Evolutionary conservation across 2,797 vertebrate species (phyloP).

Genomic region (Aeoliscus strigatus): DNA sequence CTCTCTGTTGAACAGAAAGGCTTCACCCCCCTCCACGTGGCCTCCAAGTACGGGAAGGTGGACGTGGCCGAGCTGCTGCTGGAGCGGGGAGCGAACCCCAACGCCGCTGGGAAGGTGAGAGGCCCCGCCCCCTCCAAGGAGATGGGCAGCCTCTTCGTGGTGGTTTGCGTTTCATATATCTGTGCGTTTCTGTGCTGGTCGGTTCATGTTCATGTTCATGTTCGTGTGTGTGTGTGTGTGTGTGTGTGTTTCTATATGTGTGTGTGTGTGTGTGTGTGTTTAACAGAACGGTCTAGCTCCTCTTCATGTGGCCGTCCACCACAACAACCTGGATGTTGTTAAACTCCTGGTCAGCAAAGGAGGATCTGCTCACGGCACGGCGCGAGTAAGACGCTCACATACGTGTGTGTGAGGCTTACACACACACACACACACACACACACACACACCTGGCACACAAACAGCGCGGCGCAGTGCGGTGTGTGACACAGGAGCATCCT

Average conservation of each 20-base stretch:
- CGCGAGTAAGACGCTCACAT: too few relatives aligned
- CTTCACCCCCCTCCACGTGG: slow-evolving; percentile 94
- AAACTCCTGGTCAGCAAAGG: slow-evolving; percentile 91
- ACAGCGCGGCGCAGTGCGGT: too few relatives aligned
- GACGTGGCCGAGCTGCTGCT: slow-evolving; percentile 86
- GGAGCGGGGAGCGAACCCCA: slow-evolving; percentile 84
- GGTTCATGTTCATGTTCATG: too few relatives aligned
- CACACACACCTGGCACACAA: slow-evolving; percentile 1
- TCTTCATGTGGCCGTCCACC: slow-evolving; percentile 92
- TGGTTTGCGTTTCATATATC: too few relatives aligned
- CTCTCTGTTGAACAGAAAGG: slow-evolving; percentile 88
- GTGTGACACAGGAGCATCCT: too few relatives aligned
- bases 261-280: too few relatives aligned
- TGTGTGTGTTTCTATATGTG: too few relatives aligned
- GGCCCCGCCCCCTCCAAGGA: too few relatives aligned
- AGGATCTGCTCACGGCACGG: slow-evolving; percentile 87
- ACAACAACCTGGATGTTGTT: slow-evolving; percentile 95
- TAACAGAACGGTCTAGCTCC: slow-evolving; percentile 94
- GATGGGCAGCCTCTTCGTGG: too few relatives aligned
- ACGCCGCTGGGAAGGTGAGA: slow-evolving; percentile 87
- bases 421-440: slow-evolving; percentile 28
- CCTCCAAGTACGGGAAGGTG: slow-evolving; percentile 93
- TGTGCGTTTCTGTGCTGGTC: too few relatives aligned
- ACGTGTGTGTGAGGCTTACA: too few relatives aligned
- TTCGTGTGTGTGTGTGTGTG: too few relatives aligned